Percentiles rank a stretch among this genome's conserved stretches.
Conservation (phyloP, 1,140 invertebrate genomes). For the Cotesia typhae region DNA sequence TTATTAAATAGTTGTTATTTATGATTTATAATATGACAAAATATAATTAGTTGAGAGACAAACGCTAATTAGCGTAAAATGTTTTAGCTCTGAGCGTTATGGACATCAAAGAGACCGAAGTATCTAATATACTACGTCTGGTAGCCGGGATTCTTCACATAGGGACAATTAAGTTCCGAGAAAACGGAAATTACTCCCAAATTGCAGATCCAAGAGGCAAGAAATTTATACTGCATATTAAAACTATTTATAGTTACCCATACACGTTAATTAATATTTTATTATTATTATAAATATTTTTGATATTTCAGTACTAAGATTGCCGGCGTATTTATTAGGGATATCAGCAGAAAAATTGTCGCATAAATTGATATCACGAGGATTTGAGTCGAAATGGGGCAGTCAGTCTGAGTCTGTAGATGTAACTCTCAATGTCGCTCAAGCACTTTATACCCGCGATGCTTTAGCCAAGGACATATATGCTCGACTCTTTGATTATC, state of each 20-base stretch:
- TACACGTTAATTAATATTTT: slow-evolving; percentile 2
- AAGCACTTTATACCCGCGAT: slow-evolving; percentile 74
- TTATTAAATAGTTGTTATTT: neutral
- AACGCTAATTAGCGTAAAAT: slow-evolving; percentile 19
- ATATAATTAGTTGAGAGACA: neutral
- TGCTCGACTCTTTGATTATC: slow-evolving; percentile 75
- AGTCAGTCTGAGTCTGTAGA: slow-evolving; percentile 75
- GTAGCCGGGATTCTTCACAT: slow-evolving; percentile 77
- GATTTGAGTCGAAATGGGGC: slow-evolving; percentile 82
- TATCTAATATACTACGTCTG: slow-evolving; percentile 71
- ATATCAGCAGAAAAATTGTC: slow-evolving; percentile 70
- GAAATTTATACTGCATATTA: slow-evolving; percentile 43
- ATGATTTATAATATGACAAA: neutral
- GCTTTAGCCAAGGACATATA: slow-evolving; percentile 78
- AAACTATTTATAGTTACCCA: neutral
- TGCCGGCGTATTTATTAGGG: slow-evolving; percentile 73
- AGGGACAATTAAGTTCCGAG: slow-evolving; percentile 75
- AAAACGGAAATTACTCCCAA: slow-evolving; percentile 73
- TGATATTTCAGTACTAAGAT: slow-evolving; percentile 70
- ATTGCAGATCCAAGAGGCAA: slow-evolving; percentile 71
- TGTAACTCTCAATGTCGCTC: slow-evolving; percentile 73
- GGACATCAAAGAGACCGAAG: slow-evolving; percentile 69
- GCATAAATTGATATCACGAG: slow-evolving; percentile 72
- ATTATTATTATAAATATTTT: slow-evolving; percentile 18
- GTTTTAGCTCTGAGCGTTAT: slow-evolving; percentile 75